These are phyloP conservation scores for Lumbricus terrestris DNA, from an alignment of 2,888 invertebrate species.

Conservation along the genomic window DNA sequence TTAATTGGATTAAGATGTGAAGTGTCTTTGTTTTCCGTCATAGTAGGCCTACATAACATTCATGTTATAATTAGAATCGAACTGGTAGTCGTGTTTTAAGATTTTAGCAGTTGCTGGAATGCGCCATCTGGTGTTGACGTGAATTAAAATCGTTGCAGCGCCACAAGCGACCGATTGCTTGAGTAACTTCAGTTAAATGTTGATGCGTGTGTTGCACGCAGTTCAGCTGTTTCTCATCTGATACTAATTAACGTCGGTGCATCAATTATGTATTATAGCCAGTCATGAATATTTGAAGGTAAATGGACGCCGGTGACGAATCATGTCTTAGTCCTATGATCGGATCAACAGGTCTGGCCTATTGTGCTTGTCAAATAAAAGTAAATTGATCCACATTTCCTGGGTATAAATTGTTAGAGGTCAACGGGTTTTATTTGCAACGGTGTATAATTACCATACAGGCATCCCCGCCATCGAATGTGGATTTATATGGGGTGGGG, in stretches of 20 bases:
- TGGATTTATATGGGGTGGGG: not conserved
- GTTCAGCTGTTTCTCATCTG: not conserved
- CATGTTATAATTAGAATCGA: too few relatives aligned
- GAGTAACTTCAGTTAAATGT: not conserved
- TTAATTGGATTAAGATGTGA: too few relatives aligned
- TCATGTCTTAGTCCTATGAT: too few relatives aligned
- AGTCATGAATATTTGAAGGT: not conserved
- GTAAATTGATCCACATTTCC: not conserved
- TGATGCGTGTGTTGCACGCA: not conserved
- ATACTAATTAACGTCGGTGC: not conserved
- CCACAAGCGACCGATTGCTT: not conserved
- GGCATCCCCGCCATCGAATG: not conserved
- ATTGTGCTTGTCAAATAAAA: not conserved
- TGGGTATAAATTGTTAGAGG: not conserved
- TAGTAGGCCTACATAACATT: too few relatives aligned
- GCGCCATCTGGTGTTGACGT: not conserved
- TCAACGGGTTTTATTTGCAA: not conserved
- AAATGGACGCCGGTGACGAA: not conserved
- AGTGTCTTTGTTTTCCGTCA: too few relatives aligned
- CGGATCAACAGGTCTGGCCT: not conserved
- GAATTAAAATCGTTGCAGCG: not conserved
- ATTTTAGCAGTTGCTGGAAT: not conserved
- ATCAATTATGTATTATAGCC: not conserved
- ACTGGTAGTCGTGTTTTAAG: too few relatives aligned
- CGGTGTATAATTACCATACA: too few relatives aligned